These are phyloP conservation scores for Dynastes maya DNA, from an alignment of 2,888 invertebrate genomes.

Conservation along the genomic window DNA sequence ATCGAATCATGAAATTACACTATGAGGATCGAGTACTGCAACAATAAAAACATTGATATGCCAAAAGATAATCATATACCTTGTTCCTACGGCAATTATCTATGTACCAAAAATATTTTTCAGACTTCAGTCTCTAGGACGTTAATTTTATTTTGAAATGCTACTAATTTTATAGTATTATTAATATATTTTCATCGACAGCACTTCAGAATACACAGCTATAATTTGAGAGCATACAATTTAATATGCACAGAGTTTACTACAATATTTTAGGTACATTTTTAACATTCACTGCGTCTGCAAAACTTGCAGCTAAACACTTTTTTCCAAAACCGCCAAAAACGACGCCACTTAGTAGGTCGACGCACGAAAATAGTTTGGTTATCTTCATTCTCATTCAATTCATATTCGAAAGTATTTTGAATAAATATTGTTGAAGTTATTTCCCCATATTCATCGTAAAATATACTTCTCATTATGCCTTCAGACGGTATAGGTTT, in stretches of 20 bases:
- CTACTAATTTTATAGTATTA: too few species aligned
- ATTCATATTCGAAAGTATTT: not conserved
- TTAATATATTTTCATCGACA: too few species aligned
- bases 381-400: not conserved
- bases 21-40: too few species aligned
- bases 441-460: constrained; percentile 42
- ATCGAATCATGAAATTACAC: too few species aligned
- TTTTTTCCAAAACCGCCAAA: constrained; percentile 44
- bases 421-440: not conserved
- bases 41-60: too few species aligned
- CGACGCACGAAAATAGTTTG: constrained; percentile 24
- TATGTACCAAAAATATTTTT: too few species aligned
- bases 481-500: constrained; percentile 26
- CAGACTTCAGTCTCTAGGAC: too few species aligned
- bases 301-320: constrained; percentile 53
- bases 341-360: constrained; percentile 18
- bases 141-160: too few species aligned
- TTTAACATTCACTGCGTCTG: constrained; percentile 31
- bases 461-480: constrained; percentile 45
- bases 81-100: too few species aligned
- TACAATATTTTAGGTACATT: too few species aligned
- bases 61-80: too few species aligned
- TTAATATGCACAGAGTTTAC: not conserved
- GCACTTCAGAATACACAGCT: too few species aligned
- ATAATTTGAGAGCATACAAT: not conserved